Conservation (phyloP, 2,797 vertebrate species). For the Melopsittacus undulatus region DNA sequence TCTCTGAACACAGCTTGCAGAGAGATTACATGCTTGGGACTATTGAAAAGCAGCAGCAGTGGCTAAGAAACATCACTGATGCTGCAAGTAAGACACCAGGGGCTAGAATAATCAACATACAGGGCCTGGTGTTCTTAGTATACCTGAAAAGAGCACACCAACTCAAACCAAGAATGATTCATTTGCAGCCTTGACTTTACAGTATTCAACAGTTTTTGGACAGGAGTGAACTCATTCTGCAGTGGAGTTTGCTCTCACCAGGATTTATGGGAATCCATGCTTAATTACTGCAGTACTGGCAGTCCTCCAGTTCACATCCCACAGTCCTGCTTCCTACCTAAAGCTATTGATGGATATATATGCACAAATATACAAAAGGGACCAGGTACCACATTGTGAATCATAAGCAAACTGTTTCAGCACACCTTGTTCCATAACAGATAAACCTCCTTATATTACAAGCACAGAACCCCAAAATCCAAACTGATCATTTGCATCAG, state of each 20-base stretch:
- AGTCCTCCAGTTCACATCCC: not conserved
- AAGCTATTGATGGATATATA: not conserved
- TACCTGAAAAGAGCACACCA: not conserved
- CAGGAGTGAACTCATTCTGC: not conserved
- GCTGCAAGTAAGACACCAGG: not conserved
- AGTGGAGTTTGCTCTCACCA: not conserved
- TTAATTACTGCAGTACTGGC: conserved; percentile 19
- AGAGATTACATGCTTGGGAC: not conserved
- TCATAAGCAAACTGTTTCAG: not conserved
- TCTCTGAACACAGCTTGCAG: not conserved
- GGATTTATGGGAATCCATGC: not conserved
- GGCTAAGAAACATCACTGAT: not conserved
- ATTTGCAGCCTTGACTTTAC: not conserved
- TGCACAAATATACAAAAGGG: not conserved
- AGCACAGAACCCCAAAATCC: not conserved
- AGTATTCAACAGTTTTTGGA: not conserved
- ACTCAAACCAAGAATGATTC: not conserved
- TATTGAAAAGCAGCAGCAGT: not conserved
- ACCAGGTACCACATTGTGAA: not conserved
- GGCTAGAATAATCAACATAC: not conserved
- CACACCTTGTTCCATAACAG: not conserved
- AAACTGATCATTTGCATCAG: not conserved
- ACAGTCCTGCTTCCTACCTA: not conserved
- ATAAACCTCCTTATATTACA: not conserved
- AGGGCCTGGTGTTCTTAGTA: not conserved